Evolutionary conservation across 2,888 invertebrate species (phyloP).

Genomic region (Agriopis marginaria): DNA sequence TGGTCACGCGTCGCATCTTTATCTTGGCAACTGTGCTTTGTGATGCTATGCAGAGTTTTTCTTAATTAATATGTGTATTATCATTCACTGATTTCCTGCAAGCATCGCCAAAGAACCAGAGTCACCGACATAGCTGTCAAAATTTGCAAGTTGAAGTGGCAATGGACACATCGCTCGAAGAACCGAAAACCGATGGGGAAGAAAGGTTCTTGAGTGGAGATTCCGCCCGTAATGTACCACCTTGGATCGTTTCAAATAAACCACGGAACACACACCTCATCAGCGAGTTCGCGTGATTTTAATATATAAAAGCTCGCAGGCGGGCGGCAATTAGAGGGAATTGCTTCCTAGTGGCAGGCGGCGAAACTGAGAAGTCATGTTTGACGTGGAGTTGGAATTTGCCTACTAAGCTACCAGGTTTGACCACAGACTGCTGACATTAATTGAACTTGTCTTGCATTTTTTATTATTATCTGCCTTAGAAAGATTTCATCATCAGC

Average conservation of each 20-base stretch:
- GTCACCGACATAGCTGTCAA: too few species aligned
- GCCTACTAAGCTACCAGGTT: neutral
- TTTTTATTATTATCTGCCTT: neutral
- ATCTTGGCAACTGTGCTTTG: too few species aligned
- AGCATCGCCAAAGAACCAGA: too few species aligned
- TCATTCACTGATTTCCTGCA: too few species aligned
- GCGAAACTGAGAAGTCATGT: conserved; percentile 3
- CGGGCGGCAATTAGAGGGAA: conserved; percentile 52
- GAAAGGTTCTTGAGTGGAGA: too few species aligned
- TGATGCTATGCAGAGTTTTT: too few species aligned
- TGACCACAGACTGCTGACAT: neutral
- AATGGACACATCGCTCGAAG: too few species aligned
- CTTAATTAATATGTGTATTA: too few species aligned
- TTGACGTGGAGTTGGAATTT: neutral
- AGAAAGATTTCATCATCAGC: too few species aligned
- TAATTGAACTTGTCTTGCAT: neutral
- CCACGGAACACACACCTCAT: conserved; percentile 41
- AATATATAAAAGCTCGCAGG: conserved; percentile 51
- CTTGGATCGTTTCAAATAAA: neutral
- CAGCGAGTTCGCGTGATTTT: conserved; percentile 53
- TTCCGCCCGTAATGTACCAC: neutral
- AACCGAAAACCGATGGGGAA: too few species aligned
- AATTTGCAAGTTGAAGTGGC: too few species aligned
- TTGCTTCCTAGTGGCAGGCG: conserved; percentile 48
- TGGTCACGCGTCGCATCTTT: too few species aligned